A percentile compares a stretch with the other conserved stretches of the same genome.
Evolutionary conservation across 2,113 vertebrate species (phyloP).

Genomic region (Miniopterus natalensis): DNA sequence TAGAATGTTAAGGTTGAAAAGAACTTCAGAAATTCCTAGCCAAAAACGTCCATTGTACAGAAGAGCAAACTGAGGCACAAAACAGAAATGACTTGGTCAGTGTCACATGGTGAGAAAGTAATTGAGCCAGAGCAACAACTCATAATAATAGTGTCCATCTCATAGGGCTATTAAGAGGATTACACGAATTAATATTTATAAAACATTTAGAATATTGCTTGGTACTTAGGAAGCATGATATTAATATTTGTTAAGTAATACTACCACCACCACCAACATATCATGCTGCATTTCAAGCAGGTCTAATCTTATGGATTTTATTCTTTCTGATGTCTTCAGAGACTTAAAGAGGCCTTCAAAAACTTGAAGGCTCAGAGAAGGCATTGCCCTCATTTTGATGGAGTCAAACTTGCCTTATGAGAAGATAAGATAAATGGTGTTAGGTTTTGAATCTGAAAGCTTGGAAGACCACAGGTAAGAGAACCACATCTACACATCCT

Average conservation of each 20-base stretch:
- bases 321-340: not conserved
- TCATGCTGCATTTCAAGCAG: not conserved
- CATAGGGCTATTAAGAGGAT: not conserved
- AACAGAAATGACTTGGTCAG: not conserved
- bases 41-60: not conserved
- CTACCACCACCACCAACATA: not conserved
- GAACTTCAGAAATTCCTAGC: not conserved
- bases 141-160: not conserved
- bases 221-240: not conserved
- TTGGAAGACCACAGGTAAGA: not conserved
- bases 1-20: not conserved
- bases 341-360: not conserved
- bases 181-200: not conserved
- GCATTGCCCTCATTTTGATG: not conserved
- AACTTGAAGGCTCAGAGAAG: not conserved
- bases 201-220: constrained; percentile 5
- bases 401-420: not conserved
- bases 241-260: constrained; percentile 27
- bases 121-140: not conserved
- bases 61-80: not conserved
- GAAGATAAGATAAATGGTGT: not conserved
- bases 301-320: not conserved
- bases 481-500: not conserved
- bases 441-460: not conserved
- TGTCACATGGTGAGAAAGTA: constrained; percentile 20